Percentiles rank a stretch among this genome's conserved stretches.
Evolutionary conservation across 2,113 vertebrate genomes (phyloP).

Genomic region (Pollimyrus isidori): DNA sequence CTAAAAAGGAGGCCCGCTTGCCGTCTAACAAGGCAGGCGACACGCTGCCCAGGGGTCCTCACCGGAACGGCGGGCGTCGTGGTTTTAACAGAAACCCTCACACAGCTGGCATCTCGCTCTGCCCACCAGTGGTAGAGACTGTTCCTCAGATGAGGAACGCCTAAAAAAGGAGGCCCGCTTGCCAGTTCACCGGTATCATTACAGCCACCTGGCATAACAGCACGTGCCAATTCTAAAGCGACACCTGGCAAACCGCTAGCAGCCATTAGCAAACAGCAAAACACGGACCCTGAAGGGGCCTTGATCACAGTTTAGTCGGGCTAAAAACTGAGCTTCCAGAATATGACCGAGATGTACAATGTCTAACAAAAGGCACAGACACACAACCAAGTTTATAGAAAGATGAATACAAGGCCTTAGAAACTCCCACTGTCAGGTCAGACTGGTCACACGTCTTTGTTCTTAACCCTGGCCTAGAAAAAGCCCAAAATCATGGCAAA

Average conservation of each 20-base stretch:
- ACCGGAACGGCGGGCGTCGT: not conserved
- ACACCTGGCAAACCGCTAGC: not conserved
- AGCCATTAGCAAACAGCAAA: not conserved
- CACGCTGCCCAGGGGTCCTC: not conserved
- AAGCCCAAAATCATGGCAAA: not conserved
- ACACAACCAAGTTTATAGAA: not conserved
- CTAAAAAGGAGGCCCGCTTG: not conserved
- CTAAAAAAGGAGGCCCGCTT: not conserved
- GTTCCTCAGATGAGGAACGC: not conserved
- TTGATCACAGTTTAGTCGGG: not conserved
- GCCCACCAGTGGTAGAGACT: not conserved
- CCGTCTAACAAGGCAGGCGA: not conserved
- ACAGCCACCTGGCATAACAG: not conserved
- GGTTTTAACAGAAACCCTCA: not conserved
- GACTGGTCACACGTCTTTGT: not conserved
- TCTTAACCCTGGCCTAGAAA: not conserved
- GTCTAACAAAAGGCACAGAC: not conserved
- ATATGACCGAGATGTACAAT: not conserved
- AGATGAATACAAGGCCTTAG: not conserved
- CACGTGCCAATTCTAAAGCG: not conserved
- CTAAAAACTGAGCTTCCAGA: not conserved
- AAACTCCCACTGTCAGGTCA: not conserved
- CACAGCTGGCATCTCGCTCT: not conserved
- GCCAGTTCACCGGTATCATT: not conserved
- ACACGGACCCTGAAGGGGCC: not conserved